Percentiles rank a stretch among this genome's conserved stretches.
These are phyloP conservation scores for Pelosia muscerda DNA, from an alignment of 2,888 invertebrate genomes.

Conservation along the genomic window DNA sequence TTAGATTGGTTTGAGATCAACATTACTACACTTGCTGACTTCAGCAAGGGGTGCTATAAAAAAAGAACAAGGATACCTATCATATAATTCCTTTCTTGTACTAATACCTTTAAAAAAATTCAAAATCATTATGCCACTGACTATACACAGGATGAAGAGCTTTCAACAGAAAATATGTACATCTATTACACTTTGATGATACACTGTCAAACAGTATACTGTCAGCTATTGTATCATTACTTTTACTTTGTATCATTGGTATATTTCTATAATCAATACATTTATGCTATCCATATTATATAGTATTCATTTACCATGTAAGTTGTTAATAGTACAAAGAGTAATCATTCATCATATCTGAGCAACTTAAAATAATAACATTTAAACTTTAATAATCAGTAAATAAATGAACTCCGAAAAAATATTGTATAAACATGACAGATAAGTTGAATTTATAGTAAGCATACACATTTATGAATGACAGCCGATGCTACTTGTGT, in stretches of 20 bases:
- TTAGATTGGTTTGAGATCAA: no score
- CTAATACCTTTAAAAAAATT: background rate
- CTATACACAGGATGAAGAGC: background rate
- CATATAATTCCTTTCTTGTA: no score
- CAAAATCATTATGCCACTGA: background rate
- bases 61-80: no score
- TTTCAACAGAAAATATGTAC: background rate
- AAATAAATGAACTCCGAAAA: constrained; percentile 38
- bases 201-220: background rate
- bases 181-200: no score
- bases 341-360: constrained; percentile 17
- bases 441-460: constrained; percentile 41
- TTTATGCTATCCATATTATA: background rate
- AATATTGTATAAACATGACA: constrained; percentile 41
- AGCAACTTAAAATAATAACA: constrained; percentile 6
- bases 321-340: background rate
- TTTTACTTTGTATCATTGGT: no score
- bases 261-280: background rate
- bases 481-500: constrained; percentile 10
- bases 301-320: background rate
- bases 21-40: no score
- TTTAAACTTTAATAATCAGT: constrained; percentile 25
- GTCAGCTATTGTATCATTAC: background rate
- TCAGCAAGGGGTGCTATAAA: no score
- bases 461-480: constrained; percentile 12